Conservation (phyloP, 2,113 vertebrate species). For the Apeltes quadracus region DNA sequence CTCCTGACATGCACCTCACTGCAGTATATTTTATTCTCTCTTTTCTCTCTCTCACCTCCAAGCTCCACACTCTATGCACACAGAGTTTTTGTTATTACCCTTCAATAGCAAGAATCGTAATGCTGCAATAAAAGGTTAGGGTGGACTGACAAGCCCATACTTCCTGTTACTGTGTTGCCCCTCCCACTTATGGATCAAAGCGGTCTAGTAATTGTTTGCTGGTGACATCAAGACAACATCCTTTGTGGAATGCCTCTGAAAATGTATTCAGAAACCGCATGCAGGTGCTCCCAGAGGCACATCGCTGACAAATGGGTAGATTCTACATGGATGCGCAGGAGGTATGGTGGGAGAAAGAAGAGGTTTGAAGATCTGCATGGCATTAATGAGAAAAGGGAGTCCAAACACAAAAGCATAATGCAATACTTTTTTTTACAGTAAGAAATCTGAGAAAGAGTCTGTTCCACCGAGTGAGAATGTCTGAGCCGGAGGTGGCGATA, state of each 20-base stretch:
- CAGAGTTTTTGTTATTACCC: conserved; percentile 14
- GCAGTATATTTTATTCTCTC: conserved; percentile 30
- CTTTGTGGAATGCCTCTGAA: conserved; percentile 32
- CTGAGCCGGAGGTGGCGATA: conserved; percentile 33
- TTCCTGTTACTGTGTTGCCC: not conserved
- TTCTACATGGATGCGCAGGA: conserved; percentile 42
- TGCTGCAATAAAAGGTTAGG: conserved; percentile 18
- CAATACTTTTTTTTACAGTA: conserved; percentile 18
- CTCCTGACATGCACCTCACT: conserved; percentile 20
- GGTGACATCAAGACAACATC: conserved; percentile 50
- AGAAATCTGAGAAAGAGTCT: conserved; percentile 10
- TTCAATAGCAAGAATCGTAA: conserved; percentile 40
- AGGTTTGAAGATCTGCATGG: conserved; percentile 26
- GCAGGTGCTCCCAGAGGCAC: conserved; percentile 14
- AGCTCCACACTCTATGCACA: not conserved
- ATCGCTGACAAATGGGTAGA: conserved; percentile 40
- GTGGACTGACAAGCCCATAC: conserved; percentile 37
- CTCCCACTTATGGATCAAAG: conserved; percentile 35
- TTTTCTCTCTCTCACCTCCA: conserved; percentile 13
- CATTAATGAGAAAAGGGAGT: conserved; percentile 18
- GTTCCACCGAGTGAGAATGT: conserved; percentile 30
- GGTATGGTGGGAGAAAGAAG: conserved; percentile 8
- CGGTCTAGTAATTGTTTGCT: conserved; percentile 36
- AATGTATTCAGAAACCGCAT: conserved; percentile 42
- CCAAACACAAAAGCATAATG: conserved; percentile 1